phyloP scores from a whole-genome alignment of 2,113 vertebrate species.

The Hemiprocne comata region DNA sequence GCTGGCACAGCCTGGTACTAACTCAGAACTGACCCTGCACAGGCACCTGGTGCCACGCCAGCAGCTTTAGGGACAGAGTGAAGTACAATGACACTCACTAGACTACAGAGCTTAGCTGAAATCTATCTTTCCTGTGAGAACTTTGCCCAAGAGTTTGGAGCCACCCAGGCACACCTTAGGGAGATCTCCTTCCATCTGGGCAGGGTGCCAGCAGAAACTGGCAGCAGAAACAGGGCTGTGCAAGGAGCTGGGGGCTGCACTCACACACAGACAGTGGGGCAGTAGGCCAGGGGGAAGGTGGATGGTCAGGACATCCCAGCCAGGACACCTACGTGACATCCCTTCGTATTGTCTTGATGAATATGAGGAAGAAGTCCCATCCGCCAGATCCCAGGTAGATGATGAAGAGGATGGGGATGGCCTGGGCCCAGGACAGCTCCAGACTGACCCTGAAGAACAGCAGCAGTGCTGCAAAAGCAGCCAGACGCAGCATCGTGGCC shows the following conservation, averaged over 20 bases:
- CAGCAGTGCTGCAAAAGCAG: slow-evolving; percentile 82
- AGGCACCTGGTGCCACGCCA: not conserved
- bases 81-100: slow-evolving; percentile 17
- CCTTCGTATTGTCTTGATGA: slow-evolving; percentile 86
- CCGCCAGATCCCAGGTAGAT: slow-evolving; percentile 91
- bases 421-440: slow-evolving; percentile 88
- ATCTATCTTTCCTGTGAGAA: not conserved
- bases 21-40: not conserved
- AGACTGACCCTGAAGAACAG: slow-evolving; percentile 84
- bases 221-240: not conserved
- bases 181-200: not conserved
- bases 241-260: not conserved
- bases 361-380: slow-evolving; percentile 86
- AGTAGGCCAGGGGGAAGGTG: not conserved
- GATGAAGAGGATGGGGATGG: slow-evolving; percentile 82
- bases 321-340: slow-evolving; percentile 87
- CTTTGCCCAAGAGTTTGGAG: not conserved
- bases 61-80: not conserved
- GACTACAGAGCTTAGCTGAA: slow-evolving; percentile 19
- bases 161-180: accelerated
- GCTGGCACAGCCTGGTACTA: not conserved
- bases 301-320: not conserved
- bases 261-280: not conserved
- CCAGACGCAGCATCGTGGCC: slow-evolving; percentile 87
- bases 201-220: not conserved